Conservation (phyloP, 2,113 vertebrate species). For the Galeopterus variegatus region DNA sequence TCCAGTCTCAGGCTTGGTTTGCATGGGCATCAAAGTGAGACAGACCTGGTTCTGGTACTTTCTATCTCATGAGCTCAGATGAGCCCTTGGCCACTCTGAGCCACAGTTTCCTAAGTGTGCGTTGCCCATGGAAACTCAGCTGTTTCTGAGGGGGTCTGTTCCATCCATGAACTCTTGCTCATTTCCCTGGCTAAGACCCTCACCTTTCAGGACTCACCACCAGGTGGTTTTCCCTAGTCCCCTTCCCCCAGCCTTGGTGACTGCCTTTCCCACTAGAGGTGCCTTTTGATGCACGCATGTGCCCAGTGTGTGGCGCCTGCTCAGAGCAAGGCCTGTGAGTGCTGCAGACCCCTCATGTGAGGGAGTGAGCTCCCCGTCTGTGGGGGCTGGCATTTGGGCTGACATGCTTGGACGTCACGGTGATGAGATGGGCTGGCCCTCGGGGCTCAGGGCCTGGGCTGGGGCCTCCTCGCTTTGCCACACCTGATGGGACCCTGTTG, state of each 20-base stretch:
- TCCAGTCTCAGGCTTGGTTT: neutral
- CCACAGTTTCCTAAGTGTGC: neutral
- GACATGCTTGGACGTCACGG: fast-evolving
- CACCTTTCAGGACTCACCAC: neutral
- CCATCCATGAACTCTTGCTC: neutral
- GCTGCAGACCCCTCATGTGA: neutral
- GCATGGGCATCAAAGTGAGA: fast-evolving
- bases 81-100: neutral
- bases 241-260: neutral
- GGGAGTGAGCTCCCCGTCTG: neutral
- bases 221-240: neutral
- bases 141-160: neutral
- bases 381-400: neutral
- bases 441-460: neutral
- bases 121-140: neutral
- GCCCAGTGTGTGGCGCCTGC: neutral
- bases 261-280: neutral
- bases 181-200: neutral
- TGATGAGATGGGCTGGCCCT: neutral
- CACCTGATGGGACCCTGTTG: neutral
- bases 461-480: neutral
- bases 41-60: neutral
- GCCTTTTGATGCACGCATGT: neutral
- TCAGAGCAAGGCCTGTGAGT: neutral
- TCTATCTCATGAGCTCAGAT: neutral